A percentile compares a stretch with the other conserved stretches of the same genome.
These are phyloP conservation scores for Centrocercus urophasianus DNA, from an alignment of 2,113 vertebrate genomes.

Conservation along the genomic window DNA sequence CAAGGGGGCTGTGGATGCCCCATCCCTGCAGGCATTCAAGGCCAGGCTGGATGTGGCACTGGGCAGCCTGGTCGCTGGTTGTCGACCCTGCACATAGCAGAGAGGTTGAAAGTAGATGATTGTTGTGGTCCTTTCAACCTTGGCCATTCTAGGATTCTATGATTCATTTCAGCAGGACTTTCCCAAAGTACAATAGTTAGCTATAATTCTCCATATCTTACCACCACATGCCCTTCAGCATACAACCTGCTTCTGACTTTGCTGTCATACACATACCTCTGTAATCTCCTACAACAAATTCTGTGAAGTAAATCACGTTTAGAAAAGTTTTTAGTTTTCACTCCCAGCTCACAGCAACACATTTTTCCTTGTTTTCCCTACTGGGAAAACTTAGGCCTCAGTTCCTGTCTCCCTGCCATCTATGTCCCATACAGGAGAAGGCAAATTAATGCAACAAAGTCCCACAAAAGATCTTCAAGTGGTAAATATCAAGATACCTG, in stretches of 20 bases:
- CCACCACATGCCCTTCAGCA: background rate
- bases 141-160: too few relatives aligned
- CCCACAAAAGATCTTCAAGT: background rate
- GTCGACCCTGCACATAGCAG: too few relatives aligned
- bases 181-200: background rate
- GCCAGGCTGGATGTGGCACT: too few relatives aligned
- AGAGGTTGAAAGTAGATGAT: too few relatives aligned
- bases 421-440: fast-evolving
- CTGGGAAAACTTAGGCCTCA: background rate
- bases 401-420: background rate
- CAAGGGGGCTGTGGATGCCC: too few relatives aligned
- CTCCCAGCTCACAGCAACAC: background rate
- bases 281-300: background rate
- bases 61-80: too few relatives aligned
- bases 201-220: background rate
- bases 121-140: too few relatives aligned
- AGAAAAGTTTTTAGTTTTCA: background rate
- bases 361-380: background rate
- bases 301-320: background rate
- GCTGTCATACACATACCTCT: background rate
- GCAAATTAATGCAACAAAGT: background rate
- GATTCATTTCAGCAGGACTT: background rate
- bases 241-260: background rate
- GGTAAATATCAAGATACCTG: background rate
- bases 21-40: too few relatives aligned